Evolutionary conservation across 2,888 invertebrate genomes (phyloP).

Genomic region (Laspeyria flexula): DNA sequence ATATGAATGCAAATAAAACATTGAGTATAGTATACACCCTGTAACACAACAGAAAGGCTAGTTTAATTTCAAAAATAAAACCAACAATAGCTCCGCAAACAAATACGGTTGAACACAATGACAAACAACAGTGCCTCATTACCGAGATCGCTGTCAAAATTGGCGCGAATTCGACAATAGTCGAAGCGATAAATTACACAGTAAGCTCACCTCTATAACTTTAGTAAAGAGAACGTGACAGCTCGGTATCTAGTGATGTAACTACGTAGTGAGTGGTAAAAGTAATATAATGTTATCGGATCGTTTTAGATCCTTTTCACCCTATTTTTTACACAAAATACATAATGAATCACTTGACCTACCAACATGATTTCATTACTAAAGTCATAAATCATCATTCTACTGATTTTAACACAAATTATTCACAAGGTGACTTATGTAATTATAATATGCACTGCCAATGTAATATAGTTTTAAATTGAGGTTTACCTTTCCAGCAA

Average conservation of each 20-base stretch:
- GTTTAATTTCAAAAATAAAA: too few species aligned
- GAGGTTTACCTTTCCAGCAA: too few species aligned
- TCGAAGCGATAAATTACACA: conserved; percentile 19
- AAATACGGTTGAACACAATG: not conserved
- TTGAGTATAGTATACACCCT: too few species aligned
- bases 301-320: too few species aligned
- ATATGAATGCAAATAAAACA: too few species aligned
- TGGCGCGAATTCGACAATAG: conserved; percentile 8
- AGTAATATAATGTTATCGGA: too few species aligned
- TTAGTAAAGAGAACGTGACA: conserved; percentile 10
- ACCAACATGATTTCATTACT: not conserved
- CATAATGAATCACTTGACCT: too few species aligned
- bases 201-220: conserved; percentile 3
- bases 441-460: conserved; percentile 21
- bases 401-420: conserved; percentile 10
- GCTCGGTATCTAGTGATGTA: conserved; percentile 5
- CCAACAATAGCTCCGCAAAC: too few species aligned
- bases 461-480: too few species aligned
- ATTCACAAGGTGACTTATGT: conserved; percentile 20
- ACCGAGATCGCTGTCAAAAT: conserved; percentile 7
- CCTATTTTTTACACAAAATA: too few species aligned
- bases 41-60: too few species aligned
- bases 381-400: conserved; percentile 19
- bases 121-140: not conserved
- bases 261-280: not conserved